phyloP scores from a whole-genome alignment of 2,113 vertebrate genomes.

The Guaruba guarouba region DNA sequence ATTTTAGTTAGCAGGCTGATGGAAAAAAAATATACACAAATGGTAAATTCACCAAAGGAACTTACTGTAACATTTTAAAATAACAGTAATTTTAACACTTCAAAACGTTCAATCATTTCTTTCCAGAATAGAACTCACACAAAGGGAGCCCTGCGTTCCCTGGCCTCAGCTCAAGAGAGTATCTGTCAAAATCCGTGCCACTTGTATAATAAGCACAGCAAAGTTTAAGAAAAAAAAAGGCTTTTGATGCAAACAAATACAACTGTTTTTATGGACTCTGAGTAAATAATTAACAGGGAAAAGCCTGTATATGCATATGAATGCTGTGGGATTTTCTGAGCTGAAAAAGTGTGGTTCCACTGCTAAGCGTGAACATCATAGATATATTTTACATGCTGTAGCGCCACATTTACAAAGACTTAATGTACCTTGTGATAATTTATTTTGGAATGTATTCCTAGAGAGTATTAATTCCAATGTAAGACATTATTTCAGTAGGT shows the following conservation, averaged over 20 bases:
- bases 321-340: background rate
- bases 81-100: background rate
- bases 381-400: background rate
- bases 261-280: background rate
- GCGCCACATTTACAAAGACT: background rate
- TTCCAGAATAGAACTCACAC: background rate
- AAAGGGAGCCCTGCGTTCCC: background rate
- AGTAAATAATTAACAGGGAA: background rate
- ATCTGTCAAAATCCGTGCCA: background rate
- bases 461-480: background rate
- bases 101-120: background rate
- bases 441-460: background rate
- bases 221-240: background rate
- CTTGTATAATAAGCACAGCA: background rate
- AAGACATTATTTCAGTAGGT: background rate
- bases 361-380: background rate
- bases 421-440: background rate
- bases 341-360: background rate
- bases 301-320: background rate
- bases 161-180: background rate
- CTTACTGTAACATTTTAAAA: background rate
- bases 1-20: background rate
- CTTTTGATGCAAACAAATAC: background rate
- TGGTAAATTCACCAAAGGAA: background rate
- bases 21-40: background rate